Base-by-base conservation (phyloP, 2,113 vertebrate species). In the Sinocyclocheilus rhinocerous region DNA sequence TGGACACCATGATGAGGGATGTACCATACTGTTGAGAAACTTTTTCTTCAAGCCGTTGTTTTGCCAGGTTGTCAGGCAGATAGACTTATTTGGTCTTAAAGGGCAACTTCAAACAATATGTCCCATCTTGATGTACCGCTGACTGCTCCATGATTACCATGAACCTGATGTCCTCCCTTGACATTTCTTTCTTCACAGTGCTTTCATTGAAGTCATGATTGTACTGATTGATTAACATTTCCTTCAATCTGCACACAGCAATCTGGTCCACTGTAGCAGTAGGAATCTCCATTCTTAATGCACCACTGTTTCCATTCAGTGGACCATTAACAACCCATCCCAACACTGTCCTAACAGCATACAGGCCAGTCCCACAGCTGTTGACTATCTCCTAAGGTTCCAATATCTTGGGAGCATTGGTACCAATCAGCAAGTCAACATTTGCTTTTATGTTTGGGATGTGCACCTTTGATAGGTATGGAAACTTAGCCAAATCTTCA, bases 381-480 rank as follows among this genome's bases (percentile, higher is more conserved):
- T 67, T 82, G 2, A 82, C 24, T 1, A 69, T 48, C 22, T 82
- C 63, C 80, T 39, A 82, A 6, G 63, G 61, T 48, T 82, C 61
- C 63, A 82, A 6, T 22, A 72, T 39, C 69, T 24, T 72, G 20
- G 20, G 8, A 39, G 69, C 29, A 72, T 39, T 72, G 7, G 12
- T 59, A 59, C 57, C 57, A 59, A n/a, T 59, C 57, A 59, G 57
- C 20, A 59, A 59, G 3, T 59, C 69, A 39, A 72, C 69, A 39
- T 72, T 72, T 72, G 69, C 33, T 3, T 72, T 69, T 29, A 39
- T 72, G 7, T 72, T 72, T 39, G 69, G 69, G 8, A 39, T 22
- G 33, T 39, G 33, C 33, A 72, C 69, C 8, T 72, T 72, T 39
- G 33, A 69, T 69, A 39, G 18, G 15, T 72, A 72, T 20, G 69